These are phyloP conservation scores for Drosophila serrata DNA, from an alignment of 1,140 invertebrate species.

Conservation along the genomic window DNA sequence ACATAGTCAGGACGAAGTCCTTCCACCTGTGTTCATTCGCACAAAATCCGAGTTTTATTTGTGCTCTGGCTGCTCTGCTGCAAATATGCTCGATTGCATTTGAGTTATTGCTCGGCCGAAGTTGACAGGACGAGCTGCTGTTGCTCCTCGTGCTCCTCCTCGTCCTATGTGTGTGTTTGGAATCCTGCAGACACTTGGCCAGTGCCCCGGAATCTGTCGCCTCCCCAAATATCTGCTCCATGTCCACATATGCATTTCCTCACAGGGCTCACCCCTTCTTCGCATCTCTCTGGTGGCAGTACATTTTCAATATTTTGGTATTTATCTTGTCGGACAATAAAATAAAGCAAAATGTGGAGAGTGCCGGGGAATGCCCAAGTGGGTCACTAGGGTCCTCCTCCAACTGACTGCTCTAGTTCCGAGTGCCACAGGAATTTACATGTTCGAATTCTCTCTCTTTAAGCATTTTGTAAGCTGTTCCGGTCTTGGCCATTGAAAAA, in stretches of 20 bases:
- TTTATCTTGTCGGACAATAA: slow-evolving; percentile 83
- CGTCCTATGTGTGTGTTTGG: background rate
- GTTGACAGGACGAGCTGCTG: slow-evolving; percentile 47
- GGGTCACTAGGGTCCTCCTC: slow-evolving; percentile 57
- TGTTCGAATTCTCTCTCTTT: slow-evolving; percentile 60
- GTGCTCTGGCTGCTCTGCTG: slow-evolving; percentile 38
- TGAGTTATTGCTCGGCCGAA: slow-evolving; percentile 73
- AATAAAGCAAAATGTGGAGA: slow-evolving; percentile 72
- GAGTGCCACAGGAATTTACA: slow-evolving; percentile 74
- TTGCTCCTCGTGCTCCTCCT: background rate
- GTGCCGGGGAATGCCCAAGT: slow-evolving; percentile 32
- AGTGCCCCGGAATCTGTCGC: slow-evolving; percentile 3
- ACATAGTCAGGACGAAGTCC: background rate
- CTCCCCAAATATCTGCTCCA: slow-evolving; percentile 18
- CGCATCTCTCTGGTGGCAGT: slow-evolving; percentile 11
- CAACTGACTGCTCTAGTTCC: slow-evolving; percentile 34
- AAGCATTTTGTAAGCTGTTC: slow-evolving; percentile 59
- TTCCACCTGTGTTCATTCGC: slow-evolving; percentile 12
- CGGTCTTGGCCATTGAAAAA: slow-evolving; percentile 39
- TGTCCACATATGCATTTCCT: slow-evolving; percentile 33
- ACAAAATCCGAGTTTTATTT: slow-evolving; percentile 60
- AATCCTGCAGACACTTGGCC: slow-evolving; percentile 7
- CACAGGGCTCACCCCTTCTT: slow-evolving; percentile 1
- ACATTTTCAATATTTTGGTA: slow-evolving; percentile 81
- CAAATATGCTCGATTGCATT: slow-evolving; percentile 81